phyloP scores from a whole-genome alignment of 2,113 vertebrate species.

The Phrynosoma blainvillii region DNA sequence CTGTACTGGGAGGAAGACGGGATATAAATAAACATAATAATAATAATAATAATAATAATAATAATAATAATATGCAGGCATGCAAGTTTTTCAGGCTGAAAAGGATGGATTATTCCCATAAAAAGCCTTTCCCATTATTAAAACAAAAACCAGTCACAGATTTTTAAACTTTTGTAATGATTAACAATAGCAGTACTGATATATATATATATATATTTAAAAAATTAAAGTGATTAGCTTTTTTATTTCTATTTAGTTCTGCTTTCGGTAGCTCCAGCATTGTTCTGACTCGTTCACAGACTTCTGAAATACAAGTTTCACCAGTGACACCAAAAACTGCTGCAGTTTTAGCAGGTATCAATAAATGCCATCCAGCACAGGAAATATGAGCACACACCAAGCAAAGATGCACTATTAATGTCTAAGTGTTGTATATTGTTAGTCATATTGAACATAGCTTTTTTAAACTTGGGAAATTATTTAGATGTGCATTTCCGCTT shows the following conservation, averaged over 20 bases:
- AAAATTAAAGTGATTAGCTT: constrained; percentile 31
- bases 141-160: rapidly evolving
- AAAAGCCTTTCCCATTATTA: background rate
- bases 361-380: constrained; percentile 31
- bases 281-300: constrained; percentile 12
- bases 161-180: constrained; percentile 16
- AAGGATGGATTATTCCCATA: background rate
- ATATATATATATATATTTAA: background rate
- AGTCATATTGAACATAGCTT: background rate
- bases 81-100: background rate
- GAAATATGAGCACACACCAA: constrained; percentile 11
- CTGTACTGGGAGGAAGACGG: too few species aligned
- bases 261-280: constrained; percentile 33
- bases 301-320: constrained; percentile 36
- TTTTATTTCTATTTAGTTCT: constrained; percentile 38
- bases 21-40: too few species aligned
- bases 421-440: background rate
- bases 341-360: constrained; percentile 32
- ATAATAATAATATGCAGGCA: background rate
- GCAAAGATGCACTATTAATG: constrained; percentile 8
- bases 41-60: too few species aligned
- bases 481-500: background rate
- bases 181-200: background rate
- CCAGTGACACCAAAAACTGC: background rate
- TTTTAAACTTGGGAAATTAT: background rate